Percentiles rank a stretch among this genome's conserved stretches.
Conservation (phyloP, 1,140 invertebrate genomes). For the Macrosteles quadrilineatus region DNA sequence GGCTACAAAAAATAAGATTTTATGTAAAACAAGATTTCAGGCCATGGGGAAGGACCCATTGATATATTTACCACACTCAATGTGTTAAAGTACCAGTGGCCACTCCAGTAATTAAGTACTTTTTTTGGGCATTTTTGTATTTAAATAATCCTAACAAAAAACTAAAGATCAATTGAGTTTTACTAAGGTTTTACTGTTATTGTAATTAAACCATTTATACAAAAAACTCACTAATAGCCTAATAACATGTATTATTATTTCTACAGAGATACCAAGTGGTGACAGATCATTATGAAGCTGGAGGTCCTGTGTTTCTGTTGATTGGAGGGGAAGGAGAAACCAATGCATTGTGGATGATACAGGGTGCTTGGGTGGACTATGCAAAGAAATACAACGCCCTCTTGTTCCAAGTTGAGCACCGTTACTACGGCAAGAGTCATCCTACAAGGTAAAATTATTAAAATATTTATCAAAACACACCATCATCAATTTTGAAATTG, state of each 20-base stretch:
- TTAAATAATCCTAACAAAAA: background rate
- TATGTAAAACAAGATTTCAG: no score
- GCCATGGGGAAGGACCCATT: no score
- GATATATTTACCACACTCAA: no score
- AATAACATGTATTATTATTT: background rate
- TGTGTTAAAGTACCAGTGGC: no score
- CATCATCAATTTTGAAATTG: background rate
- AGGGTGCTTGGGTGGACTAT: slow-evolving; percentile 69
- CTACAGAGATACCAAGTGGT: slow-evolving; percentile 78
- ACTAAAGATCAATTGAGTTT: background rate
- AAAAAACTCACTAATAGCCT: no score
- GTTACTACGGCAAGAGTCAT: slow-evolving; percentile 90
- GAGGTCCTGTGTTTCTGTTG: slow-evolving; percentile 82
- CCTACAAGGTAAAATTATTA: slow-evolving; percentile 65
- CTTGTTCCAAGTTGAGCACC: slow-evolving; percentile 85
- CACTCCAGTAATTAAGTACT: no score
- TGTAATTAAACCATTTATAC: no score
- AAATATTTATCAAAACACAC: background rate
- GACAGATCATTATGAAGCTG: slow-evolving; percentile 62
- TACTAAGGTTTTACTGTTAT: no score
- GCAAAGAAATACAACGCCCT: slow-evolving; percentile 76
- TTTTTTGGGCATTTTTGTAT: background rate
- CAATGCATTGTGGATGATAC: slow-evolving; percentile 60
- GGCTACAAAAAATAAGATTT: no score
- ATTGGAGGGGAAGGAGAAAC: slow-evolving; percentile 81